Evolutionary conservation across 2,113 vertebrate species (phyloP).

Genomic region (Lonchura striata): DNA sequence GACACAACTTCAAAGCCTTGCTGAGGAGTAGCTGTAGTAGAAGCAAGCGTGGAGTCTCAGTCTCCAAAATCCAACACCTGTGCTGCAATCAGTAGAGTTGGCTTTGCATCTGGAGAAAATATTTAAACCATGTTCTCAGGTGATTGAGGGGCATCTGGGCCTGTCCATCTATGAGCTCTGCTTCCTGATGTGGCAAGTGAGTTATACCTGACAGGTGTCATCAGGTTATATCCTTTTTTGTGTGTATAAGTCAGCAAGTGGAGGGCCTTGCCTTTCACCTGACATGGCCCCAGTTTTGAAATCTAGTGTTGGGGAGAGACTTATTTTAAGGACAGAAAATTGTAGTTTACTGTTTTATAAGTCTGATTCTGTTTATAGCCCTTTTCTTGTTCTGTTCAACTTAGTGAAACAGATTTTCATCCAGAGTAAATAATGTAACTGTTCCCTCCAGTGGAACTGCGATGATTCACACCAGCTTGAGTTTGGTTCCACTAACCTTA

Average conservation of each 20-base stretch:
- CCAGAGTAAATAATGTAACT: conserved; percentile 29
- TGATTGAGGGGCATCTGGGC: not conserved
- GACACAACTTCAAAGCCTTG: not conserved
- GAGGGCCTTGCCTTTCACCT: not conserved
- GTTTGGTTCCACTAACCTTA: conserved; percentile 24
- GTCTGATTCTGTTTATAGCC: conserved; percentile 6
- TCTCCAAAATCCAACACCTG: not conserved
- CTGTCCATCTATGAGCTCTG: not conserved
- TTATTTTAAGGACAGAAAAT: not conserved
- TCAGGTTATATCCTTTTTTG: not conserved
- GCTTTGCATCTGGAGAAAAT: not conserved
- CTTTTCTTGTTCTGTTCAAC: conserved; percentile 1
- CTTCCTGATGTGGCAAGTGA: not conserved
- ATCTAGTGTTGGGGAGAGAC: not conserved
- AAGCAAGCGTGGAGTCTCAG: not conserved
- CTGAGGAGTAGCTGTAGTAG: not conserved
- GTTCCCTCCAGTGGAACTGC: not conserved
- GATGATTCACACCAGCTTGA: conserved; percentile 30
- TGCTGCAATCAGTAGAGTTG: not conserved
- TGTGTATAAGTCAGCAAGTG: not conserved
- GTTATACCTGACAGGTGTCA: not conserved
- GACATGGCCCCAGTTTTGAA: not conserved
- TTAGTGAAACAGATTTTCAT: conserved; percentile 22
- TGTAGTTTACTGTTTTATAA: conserved; percentile 15
- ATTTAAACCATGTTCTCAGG: not conserved